Conservation (phyloP, 2,113 vertebrate genomes). For the Egretta garzetta region DNA sequence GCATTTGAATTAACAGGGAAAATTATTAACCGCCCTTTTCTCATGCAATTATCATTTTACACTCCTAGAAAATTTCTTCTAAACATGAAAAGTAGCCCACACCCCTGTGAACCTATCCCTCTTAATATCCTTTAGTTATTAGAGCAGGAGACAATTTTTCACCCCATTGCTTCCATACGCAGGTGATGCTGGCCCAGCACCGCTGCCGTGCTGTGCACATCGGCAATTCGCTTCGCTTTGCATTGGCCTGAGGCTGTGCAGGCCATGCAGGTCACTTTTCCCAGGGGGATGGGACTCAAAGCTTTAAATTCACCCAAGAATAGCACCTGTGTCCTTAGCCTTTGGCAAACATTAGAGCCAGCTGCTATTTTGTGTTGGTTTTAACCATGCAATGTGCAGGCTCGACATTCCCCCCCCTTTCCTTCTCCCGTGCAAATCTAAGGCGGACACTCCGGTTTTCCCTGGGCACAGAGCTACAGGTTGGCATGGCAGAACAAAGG, state of each 20-base stretch:
- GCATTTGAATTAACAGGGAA: conserved; percentile 23
- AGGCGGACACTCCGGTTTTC: rapidly evolving
- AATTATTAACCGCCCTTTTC: conserved; percentile 41
- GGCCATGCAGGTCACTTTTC: neutral
- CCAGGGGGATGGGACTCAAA: neutral
- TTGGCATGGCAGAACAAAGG: neutral
- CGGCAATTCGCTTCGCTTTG: rapidly evolving
- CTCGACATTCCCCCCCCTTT: neutral
- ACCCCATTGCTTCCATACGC: neutral
- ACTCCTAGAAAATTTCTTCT: neutral
- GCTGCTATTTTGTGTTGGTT: neutral
- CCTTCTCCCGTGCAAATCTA: neutral
- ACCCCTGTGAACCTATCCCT: neutral
- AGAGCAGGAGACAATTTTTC: conserved; percentile 48
- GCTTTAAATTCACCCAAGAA: neutral
- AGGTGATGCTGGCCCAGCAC: neutral
- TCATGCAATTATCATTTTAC: conserved; percentile 35
- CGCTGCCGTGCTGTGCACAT: rapidly evolving
- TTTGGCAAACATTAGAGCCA: neutral
- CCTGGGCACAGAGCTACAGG: neutral
- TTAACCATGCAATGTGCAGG: neutral
- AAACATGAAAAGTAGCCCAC: conserved; percentile 10
- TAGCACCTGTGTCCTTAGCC: neutral
- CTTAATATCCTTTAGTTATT: neutral
- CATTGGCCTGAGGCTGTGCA: neutral